These are phyloP conservation scores for Hirtodrosophila duncani DNA, from an alignment of 2,888 invertebrate species.

Conservation along the genomic window DNA sequence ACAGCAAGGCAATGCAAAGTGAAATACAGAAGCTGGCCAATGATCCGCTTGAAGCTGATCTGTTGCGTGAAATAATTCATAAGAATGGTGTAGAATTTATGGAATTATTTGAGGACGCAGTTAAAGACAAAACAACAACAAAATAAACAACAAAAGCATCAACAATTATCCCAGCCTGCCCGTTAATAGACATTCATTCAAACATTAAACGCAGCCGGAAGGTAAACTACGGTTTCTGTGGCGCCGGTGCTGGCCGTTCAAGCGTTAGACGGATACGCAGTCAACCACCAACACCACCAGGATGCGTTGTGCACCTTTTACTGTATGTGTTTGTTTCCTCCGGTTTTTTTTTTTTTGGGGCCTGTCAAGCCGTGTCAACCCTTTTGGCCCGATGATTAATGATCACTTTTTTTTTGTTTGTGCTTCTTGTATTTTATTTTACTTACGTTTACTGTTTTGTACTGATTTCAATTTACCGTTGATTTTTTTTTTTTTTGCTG, in stretches of 20 bases:
- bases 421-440: constrained; percentile 1
- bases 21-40: too few species aligned
- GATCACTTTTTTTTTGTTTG: constrained; percentile 49
- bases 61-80: constrained; percentile 13
- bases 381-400: constrained; percentile 62
- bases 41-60: neutral
- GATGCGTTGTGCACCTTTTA: constrained; percentile 20
- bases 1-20: too few species aligned
- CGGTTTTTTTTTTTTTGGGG: constrained; percentile 40
- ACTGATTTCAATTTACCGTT: constrained; percentile 64
- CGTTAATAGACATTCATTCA: constrained; percentile 6
- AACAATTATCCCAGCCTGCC: neutral
- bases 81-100: constrained; percentile 18
- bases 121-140: neutral
- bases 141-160: constrained; percentile 1
- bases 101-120: constrained; percentile 13
- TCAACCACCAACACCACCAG: constrained; percentile 6
- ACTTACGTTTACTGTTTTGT: constrained; percentile 43
- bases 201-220: constrained; percentile 4
- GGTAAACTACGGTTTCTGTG: too few species aligned
- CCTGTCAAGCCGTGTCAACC: constrained; percentile 61
- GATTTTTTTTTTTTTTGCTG: too few species aligned
- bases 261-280: too few species aligned
- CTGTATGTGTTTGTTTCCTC: constrained; percentile 9
- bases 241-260: too few species aligned